Percentiles rank a stretch among this genome's conserved stretches.
phyloP scores from a whole-genome alignment of 2,888 invertebrate genomes.

The Cosmia trapezina region DNA sequence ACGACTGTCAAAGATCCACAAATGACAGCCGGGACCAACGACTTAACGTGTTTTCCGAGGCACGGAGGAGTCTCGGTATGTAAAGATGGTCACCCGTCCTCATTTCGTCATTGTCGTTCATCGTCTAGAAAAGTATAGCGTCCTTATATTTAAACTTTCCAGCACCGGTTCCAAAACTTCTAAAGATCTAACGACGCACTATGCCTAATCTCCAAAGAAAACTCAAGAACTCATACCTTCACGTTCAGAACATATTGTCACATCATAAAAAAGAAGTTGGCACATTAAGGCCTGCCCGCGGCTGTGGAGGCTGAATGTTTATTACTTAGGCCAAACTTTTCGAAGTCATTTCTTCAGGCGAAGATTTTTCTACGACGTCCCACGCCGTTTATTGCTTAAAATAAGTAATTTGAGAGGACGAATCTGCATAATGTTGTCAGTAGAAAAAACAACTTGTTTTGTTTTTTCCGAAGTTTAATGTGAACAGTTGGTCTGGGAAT shows the following conservation, averaged over 20 bases:
- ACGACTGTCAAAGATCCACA: too few relatives aligned
- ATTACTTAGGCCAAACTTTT: constrained; percentile 67
- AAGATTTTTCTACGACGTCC: constrained; percentile 85
- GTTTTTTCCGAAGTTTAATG: constrained; percentile 71
- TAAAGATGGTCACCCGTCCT: too few relatives aligned
- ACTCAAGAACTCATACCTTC: constrained; percentile 44
- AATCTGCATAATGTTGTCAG: constrained; percentile 86
- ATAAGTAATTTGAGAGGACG: constrained; percentile 86
- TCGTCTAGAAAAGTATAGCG: not conserved
- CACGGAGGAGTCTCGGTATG: too few relatives aligned
- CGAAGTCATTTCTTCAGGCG: constrained; percentile 75
- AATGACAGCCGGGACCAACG: too few relatives aligned
- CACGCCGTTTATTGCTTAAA: constrained; percentile 86
- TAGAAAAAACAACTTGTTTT: constrained; percentile 84
- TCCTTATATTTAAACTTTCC: not conserved
- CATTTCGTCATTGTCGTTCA: too few relatives aligned
- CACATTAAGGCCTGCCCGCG: constrained; percentile 55
- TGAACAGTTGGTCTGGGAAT: constrained; percentile 70
- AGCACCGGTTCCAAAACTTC: not conserved
- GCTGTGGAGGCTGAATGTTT: constrained; percentile 52
- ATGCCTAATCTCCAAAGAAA: constrained; percentile 3
- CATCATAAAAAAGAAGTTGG: constrained; percentile 66
- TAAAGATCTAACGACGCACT: not conserved
- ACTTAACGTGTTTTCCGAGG: too few relatives aligned
- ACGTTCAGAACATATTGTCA: constrained; percentile 63